Evolutionary conservation across 2,113 vertebrate species (phyloP), one percentile per base, ranked within the genome.

Genomic region (Oryzias javanicus): DNA sequence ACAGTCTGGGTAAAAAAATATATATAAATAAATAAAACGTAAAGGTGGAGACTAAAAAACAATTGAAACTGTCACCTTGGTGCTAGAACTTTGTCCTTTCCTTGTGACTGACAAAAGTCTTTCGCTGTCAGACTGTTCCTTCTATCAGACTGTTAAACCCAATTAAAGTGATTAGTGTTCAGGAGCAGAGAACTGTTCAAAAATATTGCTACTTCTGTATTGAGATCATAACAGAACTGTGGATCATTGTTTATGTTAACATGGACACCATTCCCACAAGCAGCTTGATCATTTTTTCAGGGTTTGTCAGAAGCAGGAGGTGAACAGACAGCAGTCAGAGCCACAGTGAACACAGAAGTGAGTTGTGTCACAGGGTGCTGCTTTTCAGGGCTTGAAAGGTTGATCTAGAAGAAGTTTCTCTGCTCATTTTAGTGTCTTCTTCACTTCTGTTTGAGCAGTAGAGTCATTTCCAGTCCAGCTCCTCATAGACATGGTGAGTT

Each of bases 111-210:
- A 25, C 46, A 65, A 73, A 71, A 76, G 14, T 49, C 35, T 1
- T 27, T n/a, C 53, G 48, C 49, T 53, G 64, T 72, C 55, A 81
- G 52, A 76, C 67, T 22, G 22, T 3, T 3, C 22, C 3, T 22
- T 22, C 22, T 54, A 49, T 80, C 72, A 80, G 50, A 68, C 61
- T 83, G 60, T 70, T 40, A 35, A 18, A 35, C 54, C 27, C 22
- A 15, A 61, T 17, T 40, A 46, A n/a, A 19, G 15, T 8, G n/a
- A 42, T 55, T 25, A 22, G 16, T 14, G 18, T 42, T 54, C 20
- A 46, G 42, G 72, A 15, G n/a, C 14, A 12, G 16, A 20, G 14
- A 13, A n/a, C 1, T 55, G 25, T 29, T 64, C 2, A 16, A n/a
- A 4, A 46, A 6, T 46, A 22, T 22, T 22, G 17, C 4, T 46